A percentile compares a stretch with the other conserved stretches of the same genome.
phyloP scores from a whole-genome alignment of 30 jellyfish, hydroid and myxozoan genomes.

The Catostylus mosaicus region DNA sequence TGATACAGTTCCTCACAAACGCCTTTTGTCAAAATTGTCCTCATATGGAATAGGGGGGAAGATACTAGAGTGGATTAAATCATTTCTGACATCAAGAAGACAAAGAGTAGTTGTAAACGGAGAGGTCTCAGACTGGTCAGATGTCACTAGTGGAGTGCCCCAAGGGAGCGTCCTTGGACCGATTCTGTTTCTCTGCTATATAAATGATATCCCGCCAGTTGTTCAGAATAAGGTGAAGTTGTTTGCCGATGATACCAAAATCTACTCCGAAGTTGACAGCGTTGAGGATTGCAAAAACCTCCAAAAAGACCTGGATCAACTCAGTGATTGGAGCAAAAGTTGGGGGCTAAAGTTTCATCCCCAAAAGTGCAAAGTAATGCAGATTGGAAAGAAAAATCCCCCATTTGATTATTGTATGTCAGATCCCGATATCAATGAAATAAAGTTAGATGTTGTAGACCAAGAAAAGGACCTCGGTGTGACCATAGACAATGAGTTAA shows the following conservation, averaged over 20 bases:
- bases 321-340: constrained; percentile 43
- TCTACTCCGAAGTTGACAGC: constrained; percentile 46
- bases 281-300: constrained; percentile 12
- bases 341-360: constrained; percentile 46
- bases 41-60: constrained; percentile 52
- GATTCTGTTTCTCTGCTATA: constrained; percentile 43
- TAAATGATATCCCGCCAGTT: constrained; percentile 41
- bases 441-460: constrained; percentile 35
- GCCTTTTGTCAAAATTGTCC: constrained; percentile 39
- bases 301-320: constrained; percentile 45
- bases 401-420: constrained; percentile 38
- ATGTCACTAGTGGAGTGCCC: constrained; percentile 58
- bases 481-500: constrained; percentile 33
- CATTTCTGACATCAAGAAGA: constrained; percentile 48
- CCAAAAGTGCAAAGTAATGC: constrained; percentile 37
- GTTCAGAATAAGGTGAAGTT: constrained; percentile 44
- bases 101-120: constrained; percentile 50
- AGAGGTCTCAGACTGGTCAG: constrained; percentile 48
- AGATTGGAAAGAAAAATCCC: constrained; percentile 47
- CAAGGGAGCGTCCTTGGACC: constrained; percentile 64
- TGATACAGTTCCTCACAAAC: constrained; percentile 45
- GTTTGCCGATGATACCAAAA: constrained; percentile 49
- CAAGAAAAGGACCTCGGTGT: constrained; percentile 45
- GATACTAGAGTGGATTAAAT: constrained; percentile 40
- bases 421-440: constrained; percentile 28